Evolutionary conservation across 37 sponge, comb jelly and placozoan species (phyloP).

Genomic region (Bolinopsis microptera): DNA sequence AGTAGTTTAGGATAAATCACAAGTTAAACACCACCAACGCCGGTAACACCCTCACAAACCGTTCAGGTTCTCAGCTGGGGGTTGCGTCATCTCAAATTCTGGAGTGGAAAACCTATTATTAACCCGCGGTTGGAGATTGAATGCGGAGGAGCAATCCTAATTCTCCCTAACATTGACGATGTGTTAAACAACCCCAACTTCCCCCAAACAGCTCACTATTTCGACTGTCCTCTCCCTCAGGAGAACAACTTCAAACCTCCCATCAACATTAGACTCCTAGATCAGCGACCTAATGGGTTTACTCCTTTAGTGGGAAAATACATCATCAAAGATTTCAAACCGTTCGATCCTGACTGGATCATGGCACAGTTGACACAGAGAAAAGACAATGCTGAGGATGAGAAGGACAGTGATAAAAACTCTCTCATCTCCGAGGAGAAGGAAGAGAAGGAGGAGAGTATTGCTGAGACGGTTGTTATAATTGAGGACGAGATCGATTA

Average conservation of each 20-base stretch:
- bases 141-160: background rate
- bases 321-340: conserved; percentile 5
- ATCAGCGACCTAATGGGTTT: conserved; percentile 22
- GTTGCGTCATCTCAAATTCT: conserved; percentile 1
- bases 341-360: conserved; percentile 24
- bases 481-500: conserved; percentile 24
- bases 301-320: background rate
- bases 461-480: conserved; percentile 6
- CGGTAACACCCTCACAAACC: too few relatives aligned
- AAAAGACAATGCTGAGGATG: background rate
- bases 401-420: conserved; percentile 33
- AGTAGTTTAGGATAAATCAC: too few relatives aligned
- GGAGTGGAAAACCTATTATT: background rate
- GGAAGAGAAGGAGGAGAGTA: conserved; percentile 25
- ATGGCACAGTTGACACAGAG: background rate
- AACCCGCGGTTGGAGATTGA: conserved; percentile 24
- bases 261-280: conserved; percentile 9
- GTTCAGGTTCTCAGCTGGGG: conserved; percentile 18
- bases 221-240: background rate
- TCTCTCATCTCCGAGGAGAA: background rate
- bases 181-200: conserved; percentile 7
- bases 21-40: too few relatives aligned
- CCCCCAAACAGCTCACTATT: conserved; percentile 1
- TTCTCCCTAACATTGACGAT: conserved; percentile 5
- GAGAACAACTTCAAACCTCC: conserved; percentile 54